These are phyloP conservation scores for Alfaro cultratus DNA, from an alignment of 2,797 vertebrate genomes.

Conservation along the genomic window DNA sequence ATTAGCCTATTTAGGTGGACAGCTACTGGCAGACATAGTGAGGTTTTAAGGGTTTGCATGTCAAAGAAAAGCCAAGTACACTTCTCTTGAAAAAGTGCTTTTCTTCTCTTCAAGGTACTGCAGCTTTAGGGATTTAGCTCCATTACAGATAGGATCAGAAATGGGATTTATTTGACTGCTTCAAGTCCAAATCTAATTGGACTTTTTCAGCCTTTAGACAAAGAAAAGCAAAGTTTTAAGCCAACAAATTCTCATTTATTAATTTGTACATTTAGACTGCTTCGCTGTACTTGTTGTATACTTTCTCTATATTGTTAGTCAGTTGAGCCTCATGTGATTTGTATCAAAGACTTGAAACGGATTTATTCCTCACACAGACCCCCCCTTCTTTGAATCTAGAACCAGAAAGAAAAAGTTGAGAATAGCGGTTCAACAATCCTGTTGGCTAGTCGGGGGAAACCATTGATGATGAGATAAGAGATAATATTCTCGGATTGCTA, in stretches of 20 bases:
- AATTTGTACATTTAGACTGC: not conserved
- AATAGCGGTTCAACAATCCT: slow-evolving; percentile 28
- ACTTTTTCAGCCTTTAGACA: slow-evolving; percentile 15
- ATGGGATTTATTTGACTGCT: slow-evolving; percentile 37
- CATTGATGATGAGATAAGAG: slow-evolving; percentile 9
- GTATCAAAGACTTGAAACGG: slow-evolving; percentile 35
- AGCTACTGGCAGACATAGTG: slow-evolving; percentile 14
- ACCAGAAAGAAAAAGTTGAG: slow-evolving; percentile 22
- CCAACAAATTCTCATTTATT: slow-evolving; percentile 6
- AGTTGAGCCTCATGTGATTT: slow-evolving; percentile 30
- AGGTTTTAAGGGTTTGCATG: not conserved
- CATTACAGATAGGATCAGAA: slow-evolving; percentile 44
- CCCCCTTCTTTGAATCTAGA: slow-evolving; percentile 6
- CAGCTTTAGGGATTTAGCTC: slow-evolving; percentile 48
- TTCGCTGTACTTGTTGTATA: slow-evolving; percentile 3
- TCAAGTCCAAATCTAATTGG: slow-evolving; percentile 18
- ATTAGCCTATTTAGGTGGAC: slow-evolving; percentile 36
- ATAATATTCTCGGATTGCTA: slow-evolving; percentile 9
- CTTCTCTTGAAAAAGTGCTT: slow-evolving; percentile 7
- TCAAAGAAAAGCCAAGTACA: not conserved
- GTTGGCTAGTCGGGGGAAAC: slow-evolving; percentile 10
- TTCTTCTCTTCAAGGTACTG: slow-evolving; percentile 47
- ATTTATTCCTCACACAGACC: slow-evolving; percentile 30
- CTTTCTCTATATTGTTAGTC: slow-evolving; percentile 19
- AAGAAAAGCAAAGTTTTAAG: slow-evolving; percentile 13